These are phyloP conservation scores for Aphis craccivora DNA, from an alignment of 1,140 invertebrate genomes.

Conservation along the genomic window DNA sequence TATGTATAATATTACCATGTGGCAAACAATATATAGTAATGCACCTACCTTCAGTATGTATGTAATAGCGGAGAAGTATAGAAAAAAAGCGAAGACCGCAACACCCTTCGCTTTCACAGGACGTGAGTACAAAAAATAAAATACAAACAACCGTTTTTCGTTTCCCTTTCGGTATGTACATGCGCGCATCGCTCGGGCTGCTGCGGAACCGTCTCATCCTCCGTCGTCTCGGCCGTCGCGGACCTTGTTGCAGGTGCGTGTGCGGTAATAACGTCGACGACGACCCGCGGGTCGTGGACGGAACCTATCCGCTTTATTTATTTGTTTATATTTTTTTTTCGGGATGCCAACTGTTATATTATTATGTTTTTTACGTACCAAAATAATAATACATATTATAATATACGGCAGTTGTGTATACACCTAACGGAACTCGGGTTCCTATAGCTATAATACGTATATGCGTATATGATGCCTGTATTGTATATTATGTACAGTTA, in stretches of 20 bases:
- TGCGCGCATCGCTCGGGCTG: neutral
- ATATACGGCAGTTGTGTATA: neutral
- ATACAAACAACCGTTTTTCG: conserved; percentile 45
- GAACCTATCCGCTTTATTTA: neutral
- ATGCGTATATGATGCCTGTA: neutral
- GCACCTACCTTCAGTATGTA: neutral
- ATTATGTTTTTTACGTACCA: neutral
- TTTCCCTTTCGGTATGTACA: conserved; percentile 31
- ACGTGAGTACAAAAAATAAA: neutral
- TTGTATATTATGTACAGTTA: conserved; percentile 43
- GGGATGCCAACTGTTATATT: conserved; percentile 48
- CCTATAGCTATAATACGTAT: neutral
- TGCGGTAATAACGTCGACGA: neutral
- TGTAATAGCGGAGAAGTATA: neutral
- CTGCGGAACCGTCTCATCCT: neutral
- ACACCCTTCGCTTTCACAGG: conserved; percentile 49
- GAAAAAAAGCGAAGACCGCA: conserved; percentile 53
- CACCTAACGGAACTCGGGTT: conserved; percentile 48
- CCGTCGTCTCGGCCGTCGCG: conserved; percentile 2
- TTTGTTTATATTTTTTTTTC: neutral
- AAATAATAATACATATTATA: neutral
- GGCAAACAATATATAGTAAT: conserved; percentile 37
- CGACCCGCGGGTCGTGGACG: neutral
- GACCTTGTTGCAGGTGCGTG: neutral
- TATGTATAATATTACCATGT: neutral